A percentile compares a stretch with the other conserved stretches of the same genome.
Conservation (phyloP, 1,140 invertebrate genomes). For the Cotesia chilonis region DNA sequence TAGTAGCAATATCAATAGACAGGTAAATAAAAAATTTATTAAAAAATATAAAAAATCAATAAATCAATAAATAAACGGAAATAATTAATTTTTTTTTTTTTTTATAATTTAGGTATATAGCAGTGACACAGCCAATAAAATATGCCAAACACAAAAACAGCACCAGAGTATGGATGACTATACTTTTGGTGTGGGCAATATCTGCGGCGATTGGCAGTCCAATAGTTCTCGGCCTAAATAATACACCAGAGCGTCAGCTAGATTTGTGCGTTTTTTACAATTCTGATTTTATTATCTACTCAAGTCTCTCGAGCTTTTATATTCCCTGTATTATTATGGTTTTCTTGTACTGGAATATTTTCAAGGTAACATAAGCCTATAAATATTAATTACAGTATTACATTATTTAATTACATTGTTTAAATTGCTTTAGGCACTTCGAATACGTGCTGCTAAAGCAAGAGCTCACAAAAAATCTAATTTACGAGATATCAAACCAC, state of each 20-base stretch:
- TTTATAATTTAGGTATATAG: conserved; percentile 83
- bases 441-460: conserved; percentile 84
- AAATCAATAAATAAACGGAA: conserved; percentile 1
- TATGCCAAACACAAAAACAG: conserved; percentile 99
- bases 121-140: conserved; percentile 98
- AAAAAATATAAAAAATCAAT: neutral
- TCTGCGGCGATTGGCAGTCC: conserved; percentile 96
- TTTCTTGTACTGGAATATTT: conserved; percentile 98
- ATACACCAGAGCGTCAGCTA: conserved; percentile 79
- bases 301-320: conserved; percentile 97
- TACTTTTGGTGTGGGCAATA: conserved; percentile 96
- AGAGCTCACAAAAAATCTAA: conserved; percentile 78
- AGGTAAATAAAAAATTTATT: conserved; percentile 71
- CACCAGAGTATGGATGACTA: conserved; percentile 92
- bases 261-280: conserved; percentile 96
- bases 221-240: conserved; percentile 94
- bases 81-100: conserved; percentile 39
- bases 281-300: conserved; percentile 97
- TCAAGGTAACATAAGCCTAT: conserved; percentile 75
- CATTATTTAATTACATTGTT: neutral
- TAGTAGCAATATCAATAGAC: conserved; percentile 98
- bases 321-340: conserved; percentile 99
- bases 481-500: conserved; percentile 76
- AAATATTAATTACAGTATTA: neutral
- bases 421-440: conserved; percentile 71